A percentile compares a stretch with the other conserved stretches of the same genome.
phyloP scores from a whole-genome alignment of 2,113 vertebrate genomes.

The Xyliphius kryptos region DNA sequence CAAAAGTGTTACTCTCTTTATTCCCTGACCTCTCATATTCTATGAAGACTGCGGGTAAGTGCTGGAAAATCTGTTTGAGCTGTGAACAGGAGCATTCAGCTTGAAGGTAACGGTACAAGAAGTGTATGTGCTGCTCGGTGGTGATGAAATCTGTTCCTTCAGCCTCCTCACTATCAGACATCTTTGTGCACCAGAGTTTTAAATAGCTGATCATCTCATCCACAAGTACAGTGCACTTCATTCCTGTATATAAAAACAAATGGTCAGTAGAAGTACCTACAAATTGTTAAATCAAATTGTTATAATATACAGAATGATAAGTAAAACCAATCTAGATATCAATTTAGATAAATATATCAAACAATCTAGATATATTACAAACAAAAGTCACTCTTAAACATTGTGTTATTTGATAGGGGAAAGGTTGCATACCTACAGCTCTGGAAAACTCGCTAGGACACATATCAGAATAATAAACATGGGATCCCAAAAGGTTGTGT shows the following conservation, averaged over 20 bases:
- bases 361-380: too few relatives aligned
- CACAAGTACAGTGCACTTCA: conserved; percentile 55
- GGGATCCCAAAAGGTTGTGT: conserved; percentile 54
- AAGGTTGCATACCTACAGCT: conserved; percentile 51
- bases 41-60: conserved; percentile 63
- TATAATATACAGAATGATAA: too few relatives aligned
- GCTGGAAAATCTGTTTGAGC: conserved; percentile 63
- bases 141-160: conserved; percentile 55
- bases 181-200: conserved; percentile 60
- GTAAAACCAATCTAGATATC: too few relatives aligned
- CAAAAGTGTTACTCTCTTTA: neutral
- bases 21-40: conserved; percentile 50
- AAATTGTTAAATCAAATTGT: too few relatives aligned
- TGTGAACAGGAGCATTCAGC: conserved; percentile 46
- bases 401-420: too few relatives aligned
- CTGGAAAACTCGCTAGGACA: conserved; percentile 58
- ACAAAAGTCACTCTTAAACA: too few relatives aligned
- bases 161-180: conserved; percentile 31
- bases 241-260: conserved; percentile 45
- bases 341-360: too few relatives aligned
- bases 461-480: conserved; percentile 57
- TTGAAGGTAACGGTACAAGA: conserved; percentile 58
- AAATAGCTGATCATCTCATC: conserved; percentile 58
- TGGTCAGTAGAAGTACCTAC: too few relatives aligned
- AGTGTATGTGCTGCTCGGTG: conserved; percentile 57